phyloP scores from a whole-genome alignment of 2,888 invertebrate genomes.

The Dryomyza anilis region DNA sequence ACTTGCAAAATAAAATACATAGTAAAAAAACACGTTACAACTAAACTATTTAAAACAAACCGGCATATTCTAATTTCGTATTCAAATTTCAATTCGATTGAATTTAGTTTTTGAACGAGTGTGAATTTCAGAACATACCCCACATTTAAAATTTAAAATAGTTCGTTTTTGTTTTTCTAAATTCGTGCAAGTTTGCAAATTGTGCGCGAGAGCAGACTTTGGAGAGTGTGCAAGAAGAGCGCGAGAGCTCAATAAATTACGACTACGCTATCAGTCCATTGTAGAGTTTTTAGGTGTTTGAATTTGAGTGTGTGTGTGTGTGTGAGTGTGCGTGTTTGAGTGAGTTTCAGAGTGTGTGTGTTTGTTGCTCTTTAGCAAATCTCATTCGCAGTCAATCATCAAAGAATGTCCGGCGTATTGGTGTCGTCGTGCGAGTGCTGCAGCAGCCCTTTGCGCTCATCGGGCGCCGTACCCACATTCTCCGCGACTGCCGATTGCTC shows the following conservation, averaged over 20 bases:
- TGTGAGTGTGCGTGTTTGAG: conserved; percentile 18
- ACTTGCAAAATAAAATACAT: neutral
- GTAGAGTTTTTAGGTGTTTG: conserved; percentile 38
- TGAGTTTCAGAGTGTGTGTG: conserved; percentile 27
- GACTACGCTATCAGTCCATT: conserved; percentile 46
- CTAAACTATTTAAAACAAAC: conserved; percentile 7
- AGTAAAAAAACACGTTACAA: neutral
- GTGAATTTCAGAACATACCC: too few species aligned
- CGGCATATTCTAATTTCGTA: too few species aligned
- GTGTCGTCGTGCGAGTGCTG: conserved; percentile 64
- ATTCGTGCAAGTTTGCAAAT: conserved; percentile 22
- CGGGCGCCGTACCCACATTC: conserved; percentile 57
- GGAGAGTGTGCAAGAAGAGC: neutral
- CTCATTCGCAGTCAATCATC: conserved; percentile 54
- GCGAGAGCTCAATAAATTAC: neutral
- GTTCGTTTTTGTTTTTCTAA: too few species aligned
- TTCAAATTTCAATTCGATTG: too few species aligned
- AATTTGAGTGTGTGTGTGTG: conserved; percentile 24
- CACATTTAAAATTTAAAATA: too few species aligned
- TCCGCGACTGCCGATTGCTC: conserved; percentile 48
- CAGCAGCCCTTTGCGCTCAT: conserved; percentile 65
- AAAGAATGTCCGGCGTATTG: conserved; percentile 60
- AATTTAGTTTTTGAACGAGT: too few species aligned
- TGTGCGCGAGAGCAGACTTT: neutral
- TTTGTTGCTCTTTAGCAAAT: conserved; percentile 35